Conservation (phyloP, 2,888 invertebrate species). For the Drosophila picticornis region DNA sequence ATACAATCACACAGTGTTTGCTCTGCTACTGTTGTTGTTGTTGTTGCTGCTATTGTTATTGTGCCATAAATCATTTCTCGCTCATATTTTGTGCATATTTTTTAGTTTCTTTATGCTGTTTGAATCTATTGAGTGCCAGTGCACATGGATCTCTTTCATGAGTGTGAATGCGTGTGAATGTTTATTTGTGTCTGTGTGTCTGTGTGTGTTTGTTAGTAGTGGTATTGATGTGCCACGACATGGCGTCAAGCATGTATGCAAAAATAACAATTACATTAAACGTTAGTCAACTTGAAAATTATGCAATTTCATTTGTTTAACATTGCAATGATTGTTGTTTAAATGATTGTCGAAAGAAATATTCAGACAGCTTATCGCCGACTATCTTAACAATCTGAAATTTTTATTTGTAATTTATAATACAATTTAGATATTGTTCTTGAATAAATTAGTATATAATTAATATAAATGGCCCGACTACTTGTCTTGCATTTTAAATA, state of each 20-base stretch:
- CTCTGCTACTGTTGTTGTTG: conserved; percentile 29
- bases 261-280: conserved; percentile 76
- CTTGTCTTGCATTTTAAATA: not conserved
- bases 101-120: conserved; percentile 62
- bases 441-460: not conserved
- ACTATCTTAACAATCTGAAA: conserved; percentile 21
- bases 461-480: not conserved
- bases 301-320: conserved; percentile 52
- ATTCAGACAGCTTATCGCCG: conserved; percentile 27
- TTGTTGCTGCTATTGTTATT: conserved; percentile 22
- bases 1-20: conserved; percentile 6
- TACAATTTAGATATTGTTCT: conserved; percentile 6
- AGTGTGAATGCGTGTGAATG: conserved; percentile 15
- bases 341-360: conserved; percentile 18
- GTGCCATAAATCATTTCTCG: conserved; percentile 80
- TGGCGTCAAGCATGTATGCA: conserved; percentile 75
- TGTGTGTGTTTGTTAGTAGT: conserved; percentile 31
- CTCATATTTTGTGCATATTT: conserved; percentile 75
- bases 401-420: conserved; percentile 11
- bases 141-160: conserved; percentile 56
- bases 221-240: conserved; percentile 78
- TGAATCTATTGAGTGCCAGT: conserved; percentile 59
- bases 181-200: not conserved
- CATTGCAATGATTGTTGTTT: conserved; percentile 36
- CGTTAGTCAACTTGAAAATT: conserved; percentile 46